Evolutionary conservation across 2,113 vertebrate species (phyloP).

Genomic region (Synodontis membranacea): DNA sequence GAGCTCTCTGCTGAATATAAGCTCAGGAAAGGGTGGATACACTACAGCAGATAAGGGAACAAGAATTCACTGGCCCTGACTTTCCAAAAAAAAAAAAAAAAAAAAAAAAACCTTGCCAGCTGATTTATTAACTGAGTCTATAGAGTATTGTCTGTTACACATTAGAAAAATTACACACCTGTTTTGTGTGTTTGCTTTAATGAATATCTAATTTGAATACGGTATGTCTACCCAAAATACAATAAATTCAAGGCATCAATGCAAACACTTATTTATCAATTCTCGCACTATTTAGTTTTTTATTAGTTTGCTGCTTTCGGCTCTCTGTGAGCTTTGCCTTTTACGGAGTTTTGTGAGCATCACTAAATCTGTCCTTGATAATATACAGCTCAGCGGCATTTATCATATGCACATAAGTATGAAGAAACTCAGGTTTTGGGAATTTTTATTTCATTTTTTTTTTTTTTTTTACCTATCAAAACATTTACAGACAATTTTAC

Average conservation of each 20-base stretch:
- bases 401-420: neutral
- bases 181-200: neutral
- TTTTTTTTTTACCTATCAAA: neutral
- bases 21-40: neutral
- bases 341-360: neutral
- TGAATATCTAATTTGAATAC: neutral
- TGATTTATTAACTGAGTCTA: neutral
- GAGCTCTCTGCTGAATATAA: conserved; percentile 28
- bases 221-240: neutral
- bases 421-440: too few species aligned
- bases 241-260: neutral
- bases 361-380: neutral
- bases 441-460: neutral
- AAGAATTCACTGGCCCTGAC: neutral
- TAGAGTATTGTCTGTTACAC: neutral
- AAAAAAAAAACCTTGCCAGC: too few species aligned
- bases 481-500: neutral
- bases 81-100: neutral
- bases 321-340: neutral
- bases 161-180: neutral
- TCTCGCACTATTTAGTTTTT: neutral
- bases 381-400: neutral
- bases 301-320: neutral
- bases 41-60: neutral
- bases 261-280: neutral